phyloP scores from a whole-genome alignment of 2,888 invertebrate genomes.

The Corythucha ciliata region DNA sequence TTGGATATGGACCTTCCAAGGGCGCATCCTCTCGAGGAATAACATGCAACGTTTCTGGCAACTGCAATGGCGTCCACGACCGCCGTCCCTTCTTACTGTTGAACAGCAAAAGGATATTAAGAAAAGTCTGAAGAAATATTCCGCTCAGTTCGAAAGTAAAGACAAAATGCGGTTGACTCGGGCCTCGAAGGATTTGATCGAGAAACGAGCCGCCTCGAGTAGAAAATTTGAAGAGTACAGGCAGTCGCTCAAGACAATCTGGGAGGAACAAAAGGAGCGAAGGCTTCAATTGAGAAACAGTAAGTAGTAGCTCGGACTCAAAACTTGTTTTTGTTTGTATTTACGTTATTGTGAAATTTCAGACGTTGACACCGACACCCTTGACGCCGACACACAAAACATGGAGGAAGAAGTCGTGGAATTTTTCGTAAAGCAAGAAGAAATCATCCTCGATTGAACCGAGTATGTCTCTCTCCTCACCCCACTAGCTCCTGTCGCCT shows the following conservation, averaged over 20 bases:
- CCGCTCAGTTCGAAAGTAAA: conserved; percentile 90
- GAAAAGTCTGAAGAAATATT: conserved; percentile 96
- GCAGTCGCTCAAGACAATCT: conserved; percentile 62
- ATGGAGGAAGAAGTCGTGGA: conserved; percentile 92
- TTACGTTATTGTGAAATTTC: conserved; percentile 35
- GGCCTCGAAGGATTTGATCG: conserved; percentile 89
- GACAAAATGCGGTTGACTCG: conserved; percentile 86
- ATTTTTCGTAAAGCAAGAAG: conserved; percentile 96
- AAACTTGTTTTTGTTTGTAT: conserved; percentile 28
- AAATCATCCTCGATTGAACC: conserved; percentile 65
- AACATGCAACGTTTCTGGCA: conserved; percentile 90
- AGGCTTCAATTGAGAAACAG: conserved; percentile 78
- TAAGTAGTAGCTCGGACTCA: conserved; percentile 46
- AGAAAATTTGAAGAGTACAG: conserved; percentile 77
- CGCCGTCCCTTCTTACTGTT: conserved; percentile 69
- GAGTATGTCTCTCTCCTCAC: conserved; percentile 30
- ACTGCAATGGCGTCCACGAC: conserved; percentile 91
- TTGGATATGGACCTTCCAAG: conserved; percentile 97
- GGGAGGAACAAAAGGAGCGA: conserved; percentile 64
- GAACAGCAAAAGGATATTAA: conserved; percentile 89
- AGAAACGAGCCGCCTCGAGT: conserved; percentile 80
- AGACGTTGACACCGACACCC: conserved; percentile 91
- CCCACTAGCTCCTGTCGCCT: conserved; percentile 10
- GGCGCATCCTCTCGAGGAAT: conserved; percentile 63
- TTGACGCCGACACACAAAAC: conserved; percentile 74